Percentiles rank a stretch among this genome's conserved stretches.
phyloP scores from a whole-genome alignment of 2,888 invertebrate genomes.

The Calameuta idolon region DNA sequence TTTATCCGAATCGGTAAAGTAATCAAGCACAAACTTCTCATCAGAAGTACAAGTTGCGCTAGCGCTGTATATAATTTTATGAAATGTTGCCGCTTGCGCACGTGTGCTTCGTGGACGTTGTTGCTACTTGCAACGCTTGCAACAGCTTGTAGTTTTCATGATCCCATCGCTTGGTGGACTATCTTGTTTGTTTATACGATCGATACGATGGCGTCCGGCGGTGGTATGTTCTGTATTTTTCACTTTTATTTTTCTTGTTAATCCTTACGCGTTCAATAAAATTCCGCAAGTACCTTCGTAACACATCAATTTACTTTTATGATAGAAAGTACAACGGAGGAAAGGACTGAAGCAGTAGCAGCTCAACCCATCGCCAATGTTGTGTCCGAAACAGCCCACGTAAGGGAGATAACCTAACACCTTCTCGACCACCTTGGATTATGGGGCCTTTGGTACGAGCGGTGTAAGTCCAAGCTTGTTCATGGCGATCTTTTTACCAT shows the following conservation, averaged over 20 bases:
- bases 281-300: neutral
- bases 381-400: slow-evolving; percentile 59
- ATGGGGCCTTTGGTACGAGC: neutral
- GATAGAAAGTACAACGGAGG: slow-evolving; percentile 55
- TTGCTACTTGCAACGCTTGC: neutral
- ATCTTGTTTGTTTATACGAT: slow-evolving; percentile 55
- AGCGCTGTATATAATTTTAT: neutral
- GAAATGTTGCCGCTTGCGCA: neutral
- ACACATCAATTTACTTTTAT: slow-evolving; percentile 10
- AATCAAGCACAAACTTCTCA: neutral
- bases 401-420: slow-evolving; percentile 36
- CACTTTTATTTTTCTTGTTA: slow-evolving; percentile 16
- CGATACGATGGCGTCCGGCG: slow-evolving; percentile 63
- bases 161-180: slow-evolving; percentile 19
- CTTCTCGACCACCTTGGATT: neutral
- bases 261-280: neutral
- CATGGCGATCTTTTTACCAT: neutral
- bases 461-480: neutral
- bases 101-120: neutral
- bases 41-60: neutral
- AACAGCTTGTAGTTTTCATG: neutral
- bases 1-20: neutral
- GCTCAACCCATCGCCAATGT: slow-evolving; percentile 55
- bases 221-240: slow-evolving; percentile 48
- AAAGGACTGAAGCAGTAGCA: slow-evolving; percentile 53